Base-by-base conservation (phyloP, 1,140 invertebrate genomes). In the Trichonephila clavipes region DNA sequence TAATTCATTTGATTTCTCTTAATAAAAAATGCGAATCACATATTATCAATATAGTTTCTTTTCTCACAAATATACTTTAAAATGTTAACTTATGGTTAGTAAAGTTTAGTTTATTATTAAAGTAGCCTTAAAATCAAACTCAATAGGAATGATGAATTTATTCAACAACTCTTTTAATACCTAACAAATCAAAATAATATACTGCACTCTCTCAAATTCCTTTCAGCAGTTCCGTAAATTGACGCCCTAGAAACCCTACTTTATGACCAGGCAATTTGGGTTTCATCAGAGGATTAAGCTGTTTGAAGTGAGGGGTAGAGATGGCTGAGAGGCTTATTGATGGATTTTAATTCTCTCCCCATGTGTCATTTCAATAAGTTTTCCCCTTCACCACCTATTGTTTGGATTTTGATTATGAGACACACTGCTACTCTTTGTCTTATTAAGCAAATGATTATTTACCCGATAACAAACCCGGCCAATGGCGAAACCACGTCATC, bases 261-360 rank as follows among this genome's bases (percentile, higher is more conserved):
- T 77, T 77, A 40, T 77, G 72, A 77, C 24, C 28, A 77, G 72
- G 40, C 72, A 34, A 77, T 77, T 77, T 77, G 3, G 72, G 72
- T 12, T 77, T 77, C 34, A 40, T 77, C 28, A 6, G 72, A 14
- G 28, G 72, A 77, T 77, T 77, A 77, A 77, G 34, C 28, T 77
- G 72, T 77, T 77, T 77, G 72, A 40, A 77, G 72, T 34, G 16
- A 4, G 72, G 72, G 72, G 72, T 8, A 51, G 51, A 51, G 7
- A 51, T 51, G 10, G 0, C 2, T 10, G 51, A 51, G 51, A 51
- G 28, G 72, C 72, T 77, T 77, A 77, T 77, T 28, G 72, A 77
- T 40, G 72, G 34, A 77, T 77, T 34, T 40, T 40, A 28, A 77
- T 77, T 77, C 69, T 77, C 69, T 28, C 24, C 28, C 28, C 69